These are phyloP conservation scores for Pelobates fuscus DNA, from an alignment of 2,113 vertebrate genomes.

Conservation along the genomic window DNA sequence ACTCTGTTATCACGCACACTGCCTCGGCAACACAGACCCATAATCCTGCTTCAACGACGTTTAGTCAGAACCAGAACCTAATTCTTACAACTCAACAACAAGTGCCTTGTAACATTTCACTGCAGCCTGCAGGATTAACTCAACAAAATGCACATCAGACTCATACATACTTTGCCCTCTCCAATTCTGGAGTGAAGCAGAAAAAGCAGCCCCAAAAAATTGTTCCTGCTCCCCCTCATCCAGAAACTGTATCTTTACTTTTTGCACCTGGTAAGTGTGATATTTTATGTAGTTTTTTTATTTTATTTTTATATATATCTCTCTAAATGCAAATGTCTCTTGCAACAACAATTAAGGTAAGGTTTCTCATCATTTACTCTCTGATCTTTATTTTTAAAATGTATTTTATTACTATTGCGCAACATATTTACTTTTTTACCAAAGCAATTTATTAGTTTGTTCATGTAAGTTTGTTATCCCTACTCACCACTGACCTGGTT, in stretches of 20 bases:
- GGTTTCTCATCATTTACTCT: too few species aligned
- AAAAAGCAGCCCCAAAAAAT: constrained; percentile 78
- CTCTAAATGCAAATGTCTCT: too few species aligned
- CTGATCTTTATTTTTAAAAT: too few species aligned
- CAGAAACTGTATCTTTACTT: constrained; percentile 71
- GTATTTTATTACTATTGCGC: too few species aligned
- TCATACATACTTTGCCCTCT: constrained; percentile 56
- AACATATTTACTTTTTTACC: too few species aligned
- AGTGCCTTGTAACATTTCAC: constrained; percentile 64
- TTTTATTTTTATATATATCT: too few species aligned
- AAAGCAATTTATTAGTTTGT: too few species aligned
- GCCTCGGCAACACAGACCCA: constrained; percentile 76
- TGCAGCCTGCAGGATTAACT: constrained; percentile 60
- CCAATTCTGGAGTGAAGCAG: constrained; percentile 64
- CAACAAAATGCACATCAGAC: constrained; percentile 47
- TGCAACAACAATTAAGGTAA: too few species aligned
- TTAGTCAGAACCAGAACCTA: constrained; percentile 77
- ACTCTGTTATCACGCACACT: constrained; percentile 79
- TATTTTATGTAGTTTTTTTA: not conserved
- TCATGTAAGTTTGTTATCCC: too few species aligned
- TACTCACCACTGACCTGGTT: too few species aligned
- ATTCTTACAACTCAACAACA: constrained; percentile 64
- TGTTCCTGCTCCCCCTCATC: constrained; percentile 75
- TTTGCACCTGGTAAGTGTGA: constrained; percentile 54
- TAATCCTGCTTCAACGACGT: constrained; percentile 74